A percentile compares a stretch with the other conserved stretches of the same genome.
Evolutionary conservation across 2,888 invertebrate species (phyloP).

Genomic region (Erannis defoliaria): DNA sequence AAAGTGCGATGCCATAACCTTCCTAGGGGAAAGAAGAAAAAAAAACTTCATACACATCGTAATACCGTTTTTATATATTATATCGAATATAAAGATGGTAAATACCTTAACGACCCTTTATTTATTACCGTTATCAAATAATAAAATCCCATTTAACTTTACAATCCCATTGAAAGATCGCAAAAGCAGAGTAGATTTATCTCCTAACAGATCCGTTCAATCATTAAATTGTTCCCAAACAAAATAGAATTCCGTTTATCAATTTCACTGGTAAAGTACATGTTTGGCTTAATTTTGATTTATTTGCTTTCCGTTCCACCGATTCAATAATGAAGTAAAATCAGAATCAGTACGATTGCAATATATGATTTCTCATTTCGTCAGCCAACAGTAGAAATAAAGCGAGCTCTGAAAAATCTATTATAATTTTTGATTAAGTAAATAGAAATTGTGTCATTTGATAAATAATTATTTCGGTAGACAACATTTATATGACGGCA

Average conservation of each 20-base stretch:
- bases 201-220: conserved; percentile 31
- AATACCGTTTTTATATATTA: too few relatives aligned
- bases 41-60: too few relatives aligned
- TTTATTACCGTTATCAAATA: not conserved
- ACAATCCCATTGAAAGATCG: conserved; percentile 17
- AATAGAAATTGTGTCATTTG: not conserved
- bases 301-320: conserved; percentile 13
- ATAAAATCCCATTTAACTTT: conserved; percentile 15
- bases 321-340: conserved; percentile 15
- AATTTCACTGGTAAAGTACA: conserved; percentile 6
- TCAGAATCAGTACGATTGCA: conserved; percentile 4
- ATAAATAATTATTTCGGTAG: too few relatives aligned
- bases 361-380: conserved; percentile 1
- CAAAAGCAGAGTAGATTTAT: conserved; percentile 42
- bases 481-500: too few relatives aligned
- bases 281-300: conserved; percentile 16
- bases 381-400: not conserved
- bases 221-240: conserved; percentile 38
- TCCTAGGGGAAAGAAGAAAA: too few relatives aligned
- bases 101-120: not conserved
- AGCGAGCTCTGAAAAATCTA: not conserved
- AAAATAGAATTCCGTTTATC: conserved; percentile 30
- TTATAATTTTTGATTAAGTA: conserved; percentile 1
- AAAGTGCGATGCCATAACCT: too few relatives aligned
- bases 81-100: too few relatives aligned